These are phyloP conservation scores for Tanypteryx hageni DNA, from an alignment of 2,888 invertebrate genomes.

Conservation along the genomic window DNA sequence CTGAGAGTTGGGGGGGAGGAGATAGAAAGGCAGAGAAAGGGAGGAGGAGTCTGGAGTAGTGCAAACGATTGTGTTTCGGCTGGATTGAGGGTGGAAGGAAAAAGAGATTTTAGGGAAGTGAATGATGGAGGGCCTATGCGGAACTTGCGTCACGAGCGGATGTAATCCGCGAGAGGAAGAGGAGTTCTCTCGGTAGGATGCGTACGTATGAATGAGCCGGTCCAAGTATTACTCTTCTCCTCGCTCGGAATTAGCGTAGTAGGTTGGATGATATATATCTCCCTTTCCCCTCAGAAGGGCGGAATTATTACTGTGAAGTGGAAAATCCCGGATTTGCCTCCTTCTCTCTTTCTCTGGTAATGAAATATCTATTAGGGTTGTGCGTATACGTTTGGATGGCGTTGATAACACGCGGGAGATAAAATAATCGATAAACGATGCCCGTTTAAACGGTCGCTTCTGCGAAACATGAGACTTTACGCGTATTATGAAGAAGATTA, in stretches of 20 bases:
- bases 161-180: constrained; percentile 44
- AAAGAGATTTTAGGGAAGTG: constrained; percentile 46
- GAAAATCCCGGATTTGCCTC: neutral
- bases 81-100: constrained; percentile 41
- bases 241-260: constrained; percentile 34
- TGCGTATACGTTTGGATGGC: neutral
- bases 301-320: neutral
- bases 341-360: neutral
- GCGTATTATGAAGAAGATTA: too few species aligned
- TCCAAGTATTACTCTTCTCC: constrained; percentile 27
- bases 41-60: neutral
- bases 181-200: constrained; percentile 40
- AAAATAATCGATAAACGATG: neutral
- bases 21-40: neutral
- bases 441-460: too few species aligned
- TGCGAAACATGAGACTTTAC: too few species aligned
- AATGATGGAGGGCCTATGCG: constrained; percentile 16
- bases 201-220: constrained; percentile 28
- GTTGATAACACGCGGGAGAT: neutral
- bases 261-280: neutral
- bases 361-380: neutral
- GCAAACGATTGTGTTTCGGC: neutral
- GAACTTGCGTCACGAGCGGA: constrained; percentile 65
- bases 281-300: neutral
- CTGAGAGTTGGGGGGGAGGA: neutral